Evolutionary conservation across 2,888 invertebrate genomes (phyloP).

Genomic region (Andrena chrysosceles): DNA sequence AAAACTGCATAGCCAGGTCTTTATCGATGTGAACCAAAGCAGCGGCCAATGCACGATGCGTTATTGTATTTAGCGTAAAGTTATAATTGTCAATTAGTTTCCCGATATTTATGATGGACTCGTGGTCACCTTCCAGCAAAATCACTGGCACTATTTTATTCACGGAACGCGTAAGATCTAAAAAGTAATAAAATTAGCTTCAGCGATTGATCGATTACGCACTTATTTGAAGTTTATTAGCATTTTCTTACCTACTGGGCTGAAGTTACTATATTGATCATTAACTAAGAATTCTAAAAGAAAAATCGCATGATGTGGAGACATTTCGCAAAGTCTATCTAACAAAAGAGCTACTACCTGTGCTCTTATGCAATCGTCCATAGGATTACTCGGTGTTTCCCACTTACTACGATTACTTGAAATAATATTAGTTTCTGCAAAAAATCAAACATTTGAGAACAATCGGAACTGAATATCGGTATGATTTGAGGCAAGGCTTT

Average conservation of each 20-base stretch:
- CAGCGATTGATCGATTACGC: not conserved
- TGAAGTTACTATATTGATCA: slow-evolving; percentile 72
- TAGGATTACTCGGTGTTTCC: slow-evolving; percentile 61
- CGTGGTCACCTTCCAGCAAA: slow-evolving; percentile 51
- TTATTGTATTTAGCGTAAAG: slow-evolving; percentile 59
- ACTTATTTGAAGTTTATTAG: not conserved
- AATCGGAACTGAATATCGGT: not conserved
- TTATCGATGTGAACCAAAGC: slow-evolving; percentile 67
- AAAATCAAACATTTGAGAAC: slow-evolving; percentile 22
- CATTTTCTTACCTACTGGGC: slow-evolving; percentile 76
- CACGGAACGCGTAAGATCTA: slow-evolving; percentile 70
- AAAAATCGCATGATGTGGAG: slow-evolving; percentile 69
- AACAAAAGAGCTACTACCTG: slow-evolving; percentile 72
- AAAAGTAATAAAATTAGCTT: slow-evolving; percentile 34
- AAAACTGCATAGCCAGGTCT: slow-evolving; percentile 71
- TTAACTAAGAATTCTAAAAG: slow-evolving; percentile 73
- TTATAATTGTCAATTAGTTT: slow-evolving; percentile 67
- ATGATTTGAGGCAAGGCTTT: not conserved
- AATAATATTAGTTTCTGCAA: slow-evolving; percentile 75
- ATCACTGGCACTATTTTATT: slow-evolving; percentile 69
- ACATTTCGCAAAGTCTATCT: slow-evolving; percentile 65
- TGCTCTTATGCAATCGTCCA: slow-evolving; percentile 68
- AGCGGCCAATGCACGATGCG: slow-evolving; percentile 70
- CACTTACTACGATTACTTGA: slow-evolving; percentile 69
- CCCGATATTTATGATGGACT: slow-evolving; percentile 60